Evolutionary conservation across 2,888 invertebrate species (phyloP), one percentile per base, ranked within the genome.

Genomic region (Eilema griseolum): DNA sequence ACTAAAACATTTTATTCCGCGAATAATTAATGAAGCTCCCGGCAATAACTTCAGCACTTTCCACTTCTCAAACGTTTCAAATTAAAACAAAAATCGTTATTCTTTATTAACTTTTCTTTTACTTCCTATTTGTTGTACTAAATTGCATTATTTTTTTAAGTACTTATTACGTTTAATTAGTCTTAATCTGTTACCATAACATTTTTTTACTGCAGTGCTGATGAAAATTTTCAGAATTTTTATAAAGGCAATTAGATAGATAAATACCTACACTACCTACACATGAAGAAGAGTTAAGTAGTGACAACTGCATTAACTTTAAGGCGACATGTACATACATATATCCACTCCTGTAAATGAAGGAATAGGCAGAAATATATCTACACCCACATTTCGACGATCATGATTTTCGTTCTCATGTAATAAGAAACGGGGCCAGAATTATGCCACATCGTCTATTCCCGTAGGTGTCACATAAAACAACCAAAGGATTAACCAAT

Each of bases 1-100:
- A 37, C 67, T 61, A 67, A 66, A 61, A 66, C 68, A 67, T 66
- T 65, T 61, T 69, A 46, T 59, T 28, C 28, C n/a, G 37, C 59
- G 33, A 23, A 61, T 61, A 61, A 37, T 61, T 61, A 61, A 37
- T 37, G 37, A 61, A 61, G 14, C 23, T 61, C 37, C 33, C 37
- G n/a, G 61, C 14, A 23, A 37, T 61, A 16, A 37, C 61, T 61
- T 61, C n/a, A 61, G 61, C 26, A 61, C 31, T 61, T 31, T 31
- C 20, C 31, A 61, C 37, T 59, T 23, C 59, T 20, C 26, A 59
- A 52, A 52, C n/a, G 52, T n/a, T 52, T n/a, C 10, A 52, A 52
- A 52, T 52, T 52, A 26, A 59, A 59, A 28, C 26, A 28, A 59
- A 59, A 59, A 26, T 14, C 24, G 20, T 26, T 59, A 26, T 59